Percentiles rank a stretch among this genome's conserved stretches.
Conservation (phyloP, 2,888 invertebrate genomes). For the Apoderus coryli region DNA sequence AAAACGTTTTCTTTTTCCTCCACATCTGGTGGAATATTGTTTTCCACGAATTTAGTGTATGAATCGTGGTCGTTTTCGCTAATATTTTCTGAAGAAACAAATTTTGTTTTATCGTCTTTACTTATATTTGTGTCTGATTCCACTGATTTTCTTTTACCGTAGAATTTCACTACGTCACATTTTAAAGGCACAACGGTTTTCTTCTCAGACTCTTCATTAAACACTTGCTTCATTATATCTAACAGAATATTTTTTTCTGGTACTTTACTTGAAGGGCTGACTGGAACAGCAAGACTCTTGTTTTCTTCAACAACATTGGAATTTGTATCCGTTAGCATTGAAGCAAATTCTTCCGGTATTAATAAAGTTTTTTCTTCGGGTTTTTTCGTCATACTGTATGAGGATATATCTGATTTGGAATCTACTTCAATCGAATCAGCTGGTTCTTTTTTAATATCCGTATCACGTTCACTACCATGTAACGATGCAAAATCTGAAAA, state of each 20-base stretch:
- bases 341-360: no score
- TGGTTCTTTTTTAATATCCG: background rate
- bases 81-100: no score
- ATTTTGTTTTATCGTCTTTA: background rate
- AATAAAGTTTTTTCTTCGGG: no score
- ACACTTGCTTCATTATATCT: slow-evolving; percentile 46
- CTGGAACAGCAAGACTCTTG: slow-evolving; percentile 13
- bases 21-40: background rate
- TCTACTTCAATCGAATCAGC: no score
- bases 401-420: no score
- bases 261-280: slow-evolving; percentile 31
- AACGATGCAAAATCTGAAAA: slow-evolving; percentile 37
- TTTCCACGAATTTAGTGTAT: no score
- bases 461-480: slow-evolving; percentile 24
- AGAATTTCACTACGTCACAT: slow-evolving; percentile 11
- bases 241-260: slow-evolving; percentile 40
- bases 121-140: background rate
- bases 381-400: no score
- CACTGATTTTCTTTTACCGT: slow-evolving; percentile 12
- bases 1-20: background rate
- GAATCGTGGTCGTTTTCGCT: no score
- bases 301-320: slow-evolving; percentile 20
- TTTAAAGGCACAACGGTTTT: slow-evolving; percentile 8
- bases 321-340: slow-evolving; percentile 28
- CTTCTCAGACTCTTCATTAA: slow-evolving; percentile 26